Base-by-base conservation (phyloP, 1,140 invertebrate genomes). In the Bombus turneri region DNA sequence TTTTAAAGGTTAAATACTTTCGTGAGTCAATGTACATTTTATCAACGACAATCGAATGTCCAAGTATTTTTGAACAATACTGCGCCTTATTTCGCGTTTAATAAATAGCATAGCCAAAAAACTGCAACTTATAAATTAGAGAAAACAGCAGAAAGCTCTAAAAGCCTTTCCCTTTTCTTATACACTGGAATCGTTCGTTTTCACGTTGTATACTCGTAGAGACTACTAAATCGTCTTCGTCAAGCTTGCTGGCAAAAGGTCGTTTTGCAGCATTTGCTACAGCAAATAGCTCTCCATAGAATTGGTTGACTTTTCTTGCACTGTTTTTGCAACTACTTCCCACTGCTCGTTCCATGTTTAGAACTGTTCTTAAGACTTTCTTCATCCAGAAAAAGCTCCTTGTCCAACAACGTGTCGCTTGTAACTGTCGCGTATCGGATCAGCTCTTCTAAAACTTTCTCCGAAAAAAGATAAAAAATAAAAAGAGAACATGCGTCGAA, bases 261-360 rank as follows among this genome's bases (percentile, higher is more conserved):
- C 37, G 69, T 82, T 73, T 41, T 37, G 57, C 71, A 64, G 69
- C 71, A 82, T 82, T 82, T 82, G 39, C 80, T 64, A n/a, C 47
- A n/a, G 39, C 66, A 71, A 80, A 80, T 57, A 80, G 41, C 78
- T 68, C 77, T 79, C 64, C 77, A 47, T 47, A 68, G 77, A 68
- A 79, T 37, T 79, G 64, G 22, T 75, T 68, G 31, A 34, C 64
- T 68, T 41, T 68, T 79, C 34, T 25, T 66, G 43, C 66, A 9
- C 34, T 39, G 43, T 80, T 71, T 80, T 80, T 71, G 64, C 78
- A 22, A 53, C 78, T 57, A 80, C 34, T 68, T 66, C 25, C 59
- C n/a, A 41, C 2, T 34, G 25, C 31, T 39, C 31, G 47, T 28
- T n/a, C 25, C 53, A 39, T 41, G 59, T 64, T 64, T 59, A 64